Conservation (phyloP, 2,888 invertebrate genomes). For the Eupeodes latifasciatus region DNA sequence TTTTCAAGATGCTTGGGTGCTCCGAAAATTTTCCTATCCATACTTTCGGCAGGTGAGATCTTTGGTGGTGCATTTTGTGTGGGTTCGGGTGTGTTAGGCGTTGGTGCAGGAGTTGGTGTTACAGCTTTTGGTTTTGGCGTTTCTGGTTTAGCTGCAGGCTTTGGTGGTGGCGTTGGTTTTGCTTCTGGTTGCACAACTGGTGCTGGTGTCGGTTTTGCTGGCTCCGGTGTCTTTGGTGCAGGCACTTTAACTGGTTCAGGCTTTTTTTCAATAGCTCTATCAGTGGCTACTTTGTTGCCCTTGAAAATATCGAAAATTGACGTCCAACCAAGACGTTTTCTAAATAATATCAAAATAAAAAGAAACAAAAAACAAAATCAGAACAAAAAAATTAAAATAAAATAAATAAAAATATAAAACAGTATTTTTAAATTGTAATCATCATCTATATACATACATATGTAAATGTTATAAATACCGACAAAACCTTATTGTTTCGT, state of each 20-base stretch:
- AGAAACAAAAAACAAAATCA: conserved; percentile 63
- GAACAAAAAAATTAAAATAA: conserved; percentile 49
- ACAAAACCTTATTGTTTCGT: background rate
- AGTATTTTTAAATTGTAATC: background rate
- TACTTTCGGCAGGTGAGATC: conserved; percentile 68
- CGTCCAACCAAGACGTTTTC: conserved; percentile 84
- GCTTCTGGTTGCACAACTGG: conserved; percentile 48
- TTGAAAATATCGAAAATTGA: conserved; percentile 82
- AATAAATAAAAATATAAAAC: conserved; percentile 26
- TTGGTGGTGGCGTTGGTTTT: conserved; percentile 60
- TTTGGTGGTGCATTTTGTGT: conserved; percentile 59
- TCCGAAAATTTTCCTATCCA: conserved; percentile 80
- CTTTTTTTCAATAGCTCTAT: conserved; percentile 79
- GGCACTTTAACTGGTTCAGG: conserved; percentile 68
- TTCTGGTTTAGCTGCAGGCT: conserved; percentile 54
- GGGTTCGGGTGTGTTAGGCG: conserved; percentile 51
- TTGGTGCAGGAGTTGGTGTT: conserved; percentile 71
- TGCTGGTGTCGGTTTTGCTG: conserved; percentile 55
- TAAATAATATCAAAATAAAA: conserved; percentile 78
- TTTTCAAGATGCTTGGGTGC: conserved; percentile 78
- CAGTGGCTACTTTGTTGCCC: conserved; percentile 79
- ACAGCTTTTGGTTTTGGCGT: conserved; percentile 61
- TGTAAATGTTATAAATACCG: background rate
- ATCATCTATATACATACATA: background rate
- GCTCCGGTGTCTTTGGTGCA: conserved; percentile 70